These are phyloP conservation scores for Momotus momota DNA, from an alignment of 2,797 vertebrate species.

Conservation along the genomic window DNA sequence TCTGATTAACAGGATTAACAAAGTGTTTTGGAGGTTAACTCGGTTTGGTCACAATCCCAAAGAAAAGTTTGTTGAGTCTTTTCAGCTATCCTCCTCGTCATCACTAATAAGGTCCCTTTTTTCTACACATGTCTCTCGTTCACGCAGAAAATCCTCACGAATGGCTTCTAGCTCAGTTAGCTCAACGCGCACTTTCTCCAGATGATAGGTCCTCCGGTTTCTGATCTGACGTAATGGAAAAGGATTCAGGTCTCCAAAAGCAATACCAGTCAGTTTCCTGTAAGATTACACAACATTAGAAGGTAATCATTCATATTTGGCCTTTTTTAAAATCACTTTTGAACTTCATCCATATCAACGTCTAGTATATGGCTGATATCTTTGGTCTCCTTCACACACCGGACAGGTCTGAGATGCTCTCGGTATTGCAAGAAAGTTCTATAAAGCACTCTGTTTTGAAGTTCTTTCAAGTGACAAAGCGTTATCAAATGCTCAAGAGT, in stretches of 20 bases:
- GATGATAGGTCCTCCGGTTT: conserved; percentile 91
- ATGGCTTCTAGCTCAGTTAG: conserved; percentile 95
- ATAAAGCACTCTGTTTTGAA: neutral
- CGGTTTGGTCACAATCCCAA: conserved; percentile 41
- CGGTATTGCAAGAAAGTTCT: neutral
- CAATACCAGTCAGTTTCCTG: conserved; percentile 93
- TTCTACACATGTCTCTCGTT: conserved; percentile 87
- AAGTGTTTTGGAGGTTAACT: neutral
- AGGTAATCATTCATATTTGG: neutral
- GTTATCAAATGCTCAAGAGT: neutral
- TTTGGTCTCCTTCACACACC: neutral
- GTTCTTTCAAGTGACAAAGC: neutral
- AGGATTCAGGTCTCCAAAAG: conserved; percentile 96
- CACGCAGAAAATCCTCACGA: conserved; percentile 92
- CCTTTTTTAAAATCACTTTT: neutral
- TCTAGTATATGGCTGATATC: neutral
- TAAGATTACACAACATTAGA: neutral
- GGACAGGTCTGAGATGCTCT: neutral
- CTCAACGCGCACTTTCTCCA: conserved; percentile 97
- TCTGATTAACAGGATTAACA: conserved; percentile 6
- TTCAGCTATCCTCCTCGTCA: conserved; percentile 92
- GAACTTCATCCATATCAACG: neutral
- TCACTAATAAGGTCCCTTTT: conserved; percentile 92
- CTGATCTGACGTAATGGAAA: conserved; percentile 96
- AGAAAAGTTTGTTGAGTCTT: neutral